Base-by-base conservation (phyloP, 2,113 vertebrate species). In the Leucosticte australis region DNA sequence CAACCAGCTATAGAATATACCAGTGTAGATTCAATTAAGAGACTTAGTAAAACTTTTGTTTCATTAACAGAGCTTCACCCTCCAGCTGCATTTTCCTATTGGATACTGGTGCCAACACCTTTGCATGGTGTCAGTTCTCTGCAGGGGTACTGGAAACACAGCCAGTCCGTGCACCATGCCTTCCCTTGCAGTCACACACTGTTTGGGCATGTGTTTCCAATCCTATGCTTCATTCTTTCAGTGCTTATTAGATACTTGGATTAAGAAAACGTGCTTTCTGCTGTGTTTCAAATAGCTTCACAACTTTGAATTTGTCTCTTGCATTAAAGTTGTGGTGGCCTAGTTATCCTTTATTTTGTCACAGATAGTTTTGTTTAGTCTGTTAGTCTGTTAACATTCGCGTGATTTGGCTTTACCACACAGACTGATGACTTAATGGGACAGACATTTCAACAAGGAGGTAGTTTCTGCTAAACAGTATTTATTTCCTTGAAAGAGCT, bases 301-400 rank as follows among this genome's bases (percentile, higher is more conserved):
- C 55, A 87, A 50, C 87, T 88, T 80, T n/a, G 83, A 84, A 55
- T 94, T 90, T 89, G 78, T 79, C 83, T 94, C 75, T 93, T n/a
- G 3, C 35, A 47, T 90, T 67, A 37, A 80, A 83, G 52, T 74
- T 94, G 63, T 0, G 2, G 71, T 78, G 76, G 64, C 75, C 30
- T 75, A 83, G 63, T 82, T 95, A 87, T 65, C 69, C 68, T 87
- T 95, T 88, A 77, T 92, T 94, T 95, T 94, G 79, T 87, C 90
- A 95, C 39, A 74, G 92, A 85, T 85, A 95, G 86, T 90, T 96
- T 83, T 88, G 76, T 96, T 94, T 85, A 92, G 87, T 90, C 84
- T 96, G 77, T 94, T 93, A 90, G 87, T 93, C 77, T 94, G 68
- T 65, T 96, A 83, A 80, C 55, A 65, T 95, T 92, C 63, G 59